phyloP scores from a whole-genome alignment of 2,797 vertebrate genomes.

The Lutjanus argentimaculatus region DNA sequence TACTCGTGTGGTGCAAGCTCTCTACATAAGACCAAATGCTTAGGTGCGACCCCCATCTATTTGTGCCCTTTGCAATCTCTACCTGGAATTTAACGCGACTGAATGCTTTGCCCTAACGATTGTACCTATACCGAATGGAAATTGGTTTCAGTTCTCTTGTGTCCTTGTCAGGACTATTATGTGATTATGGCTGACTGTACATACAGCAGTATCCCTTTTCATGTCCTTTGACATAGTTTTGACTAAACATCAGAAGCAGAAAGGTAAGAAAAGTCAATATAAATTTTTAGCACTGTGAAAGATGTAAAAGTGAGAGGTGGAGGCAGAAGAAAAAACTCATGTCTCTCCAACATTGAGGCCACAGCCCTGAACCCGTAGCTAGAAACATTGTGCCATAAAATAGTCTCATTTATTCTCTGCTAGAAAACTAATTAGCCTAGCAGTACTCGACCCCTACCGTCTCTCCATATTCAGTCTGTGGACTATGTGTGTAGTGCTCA shows the following conservation, averaged over 20 bases:
- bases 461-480: slow-evolving; percentile 28
- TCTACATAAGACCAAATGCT: slow-evolving; percentile 58
- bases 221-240: slow-evolving; percentile 47
- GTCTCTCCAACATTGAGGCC: slow-evolving; percentile 49
- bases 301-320: slow-evolving; percentile 33
- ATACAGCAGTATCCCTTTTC: slow-evolving; percentile 28
- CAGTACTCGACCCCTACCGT: slow-evolving; percentile 50
- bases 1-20: neutral
- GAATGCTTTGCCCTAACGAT: slow-evolving; percentile 35
- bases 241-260: slow-evolving; percentile 26
- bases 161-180: slow-evolving; percentile 58
- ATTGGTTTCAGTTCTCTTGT: slow-evolving; percentile 42
- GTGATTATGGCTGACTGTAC: slow-evolving; percentile 41
- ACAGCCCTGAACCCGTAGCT: slow-evolving; percentile 53
- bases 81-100: slow-evolving; percentile 46
- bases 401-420: slow-evolving; percentile 57
- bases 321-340: slow-evolving; percentile 49
- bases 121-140: slow-evolving; percentile 9
- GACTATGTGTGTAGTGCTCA: slow-evolving; percentile 28
- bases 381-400: slow-evolving; percentile 57
- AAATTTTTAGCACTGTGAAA: slow-evolving; percentile 45
- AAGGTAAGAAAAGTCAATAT: slow-evolving; percentile 48
- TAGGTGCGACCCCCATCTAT: slow-evolving; percentile 38
- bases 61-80: slow-evolving; percentile 50
- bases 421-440: slow-evolving; percentile 75